phyloP scores from a whole-genome alignment of 2,888 invertebrate species.

The Drosophila affinis region DNA sequence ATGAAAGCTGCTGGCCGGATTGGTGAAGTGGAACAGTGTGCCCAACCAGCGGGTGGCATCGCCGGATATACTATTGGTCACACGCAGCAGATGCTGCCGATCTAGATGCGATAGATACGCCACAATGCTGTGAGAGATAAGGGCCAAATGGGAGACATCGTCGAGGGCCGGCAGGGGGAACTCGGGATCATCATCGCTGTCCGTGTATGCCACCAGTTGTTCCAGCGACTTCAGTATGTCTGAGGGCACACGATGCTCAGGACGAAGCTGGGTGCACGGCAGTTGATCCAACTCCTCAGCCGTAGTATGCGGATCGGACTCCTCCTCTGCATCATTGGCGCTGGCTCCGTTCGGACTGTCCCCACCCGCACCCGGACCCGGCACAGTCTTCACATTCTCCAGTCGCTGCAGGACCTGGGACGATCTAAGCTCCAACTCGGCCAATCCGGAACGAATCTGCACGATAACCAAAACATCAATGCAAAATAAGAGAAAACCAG shows the following conservation, averaged over 20 bases:
- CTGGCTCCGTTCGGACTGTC: slow-evolving; percentile 9
- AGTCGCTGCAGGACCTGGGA: slow-evolving; percentile 89
- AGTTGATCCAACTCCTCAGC: slow-evolving; percentile 30
- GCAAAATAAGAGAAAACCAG: slow-evolving; percentile 6
- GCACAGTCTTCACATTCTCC: slow-evolving; percentile 85
- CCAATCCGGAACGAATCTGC: slow-evolving; percentile 87
- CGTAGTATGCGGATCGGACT: slow-evolving; percentile 9
- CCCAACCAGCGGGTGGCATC: slow-evolving; percentile 95
- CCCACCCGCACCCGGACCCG: slow-evolving; percentile 39
- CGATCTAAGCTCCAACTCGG: slow-evolving; percentile 89
- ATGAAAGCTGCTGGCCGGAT: slow-evolving; percentile 93
- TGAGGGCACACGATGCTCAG: slow-evolving; percentile 85
- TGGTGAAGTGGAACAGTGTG: slow-evolving; percentile 92
- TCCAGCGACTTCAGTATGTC: slow-evolving; percentile 86
- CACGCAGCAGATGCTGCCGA: slow-evolving; percentile 89
- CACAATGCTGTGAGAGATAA: slow-evolving; percentile 94
- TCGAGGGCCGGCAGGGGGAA: slow-evolving; percentile 87
- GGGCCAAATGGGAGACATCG: slow-evolving; percentile 87
- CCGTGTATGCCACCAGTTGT: slow-evolving; percentile 87
- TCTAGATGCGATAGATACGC: slow-evolving; percentile 94
- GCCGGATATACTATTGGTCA: slow-evolving; percentile 91
- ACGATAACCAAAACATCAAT: slow-evolving; percentile 32
- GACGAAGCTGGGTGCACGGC: slow-evolving; percentile 83
- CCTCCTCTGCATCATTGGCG: slow-evolving; percentile 19
- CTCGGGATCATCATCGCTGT: slow-evolving; percentile 86